A percentile compares a stretch with the other conserved stretches of the same genome.
Conservation (phyloP, 2,113 vertebrate species). For the Martes martes region DNA sequence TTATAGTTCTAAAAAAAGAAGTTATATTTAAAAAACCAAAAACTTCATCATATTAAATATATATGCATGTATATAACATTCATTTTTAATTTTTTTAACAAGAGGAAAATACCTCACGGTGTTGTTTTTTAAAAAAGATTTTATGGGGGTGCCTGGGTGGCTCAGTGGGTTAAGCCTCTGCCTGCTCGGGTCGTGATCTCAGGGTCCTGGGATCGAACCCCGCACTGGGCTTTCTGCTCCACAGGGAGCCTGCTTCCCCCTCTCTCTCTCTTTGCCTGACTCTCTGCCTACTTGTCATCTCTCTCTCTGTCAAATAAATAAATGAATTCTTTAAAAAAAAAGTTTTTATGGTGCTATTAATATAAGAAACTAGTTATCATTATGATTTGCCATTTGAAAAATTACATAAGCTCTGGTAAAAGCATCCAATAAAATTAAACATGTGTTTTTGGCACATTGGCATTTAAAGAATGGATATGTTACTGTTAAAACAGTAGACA, state of each 20-base stretch:
- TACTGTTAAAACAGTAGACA: neutral
- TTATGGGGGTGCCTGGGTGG: neutral
- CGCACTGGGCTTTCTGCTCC: too few relatives aligned
- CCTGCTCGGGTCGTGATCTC: too few relatives aligned
- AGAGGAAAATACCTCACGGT: neutral
- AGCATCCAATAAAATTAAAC: conserved; percentile 60
- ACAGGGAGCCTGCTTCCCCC: too few relatives aligned
- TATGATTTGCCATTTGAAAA: conserved; percentile 42
- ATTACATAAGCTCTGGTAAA: conserved; percentile 22
- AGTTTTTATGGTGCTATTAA: neutral
- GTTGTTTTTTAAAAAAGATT: neutral
- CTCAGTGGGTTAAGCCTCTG: too few relatives aligned
- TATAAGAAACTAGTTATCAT: neutral
- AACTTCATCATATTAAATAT: neutral
- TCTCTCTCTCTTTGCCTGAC: too few relatives aligned
- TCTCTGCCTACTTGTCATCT: too few relatives aligned
- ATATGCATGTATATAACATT: neutral
- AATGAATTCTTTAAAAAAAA: neutral
- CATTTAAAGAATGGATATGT: neutral
- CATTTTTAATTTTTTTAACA: conserved; percentile 28
- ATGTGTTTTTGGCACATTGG: neutral
- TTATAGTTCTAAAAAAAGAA: neutral
- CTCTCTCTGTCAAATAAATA: too few relatives aligned
- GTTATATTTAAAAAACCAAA: neutral
- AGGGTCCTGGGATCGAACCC: too few relatives aligned